phyloP scores from a whole-genome alignment of 2,797 vertebrate genomes.

The Fistularia commersonii region DNA sequence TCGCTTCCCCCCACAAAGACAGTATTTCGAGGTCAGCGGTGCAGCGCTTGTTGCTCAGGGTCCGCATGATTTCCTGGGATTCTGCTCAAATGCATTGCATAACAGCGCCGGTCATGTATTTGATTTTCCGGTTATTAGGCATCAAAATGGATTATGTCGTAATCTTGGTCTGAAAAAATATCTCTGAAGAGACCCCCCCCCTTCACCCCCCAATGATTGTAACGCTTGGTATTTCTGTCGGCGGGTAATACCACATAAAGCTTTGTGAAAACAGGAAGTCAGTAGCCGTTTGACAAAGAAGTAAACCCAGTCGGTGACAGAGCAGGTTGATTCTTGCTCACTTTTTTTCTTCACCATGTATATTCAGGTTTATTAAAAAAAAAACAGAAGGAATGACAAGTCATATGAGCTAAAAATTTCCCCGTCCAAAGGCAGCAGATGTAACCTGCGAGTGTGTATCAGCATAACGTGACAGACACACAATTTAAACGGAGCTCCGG shows the following conservation, averaged over 20 bases:
- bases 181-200: constrained; percentile 9
- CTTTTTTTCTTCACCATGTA: too few relatives aligned
- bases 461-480: constrained; percentile 75
- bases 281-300: neutral
- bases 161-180: constrained; percentile 29
- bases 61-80: constrained; percentile 5
- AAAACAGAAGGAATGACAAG: too few relatives aligned
- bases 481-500: constrained; percentile 69
- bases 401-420: too few relatives aligned
- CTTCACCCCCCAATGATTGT: neutral
- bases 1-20: too few relatives aligned
- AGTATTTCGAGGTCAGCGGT: too few relatives aligned
- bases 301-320: neutral
- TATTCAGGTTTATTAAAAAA: too few relatives aligned
- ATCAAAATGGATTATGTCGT: constrained; percentile 46
- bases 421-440: constrained; percentile 38
- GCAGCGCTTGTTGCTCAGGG: too few relatives aligned
- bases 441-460: constrained; percentile 55
- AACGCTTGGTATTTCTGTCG: too few relatives aligned
- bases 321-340: neutral
- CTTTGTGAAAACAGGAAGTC: constrained; percentile 16
- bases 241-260: too few relatives aligned
- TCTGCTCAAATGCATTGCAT: constrained; percentile 18
- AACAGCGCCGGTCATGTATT: constrained; percentile 26
- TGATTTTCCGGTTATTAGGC: constrained; percentile 48